Conservation (phyloP, 2,113 vertebrate species). For the Patagioenas fasciata region DNA sequence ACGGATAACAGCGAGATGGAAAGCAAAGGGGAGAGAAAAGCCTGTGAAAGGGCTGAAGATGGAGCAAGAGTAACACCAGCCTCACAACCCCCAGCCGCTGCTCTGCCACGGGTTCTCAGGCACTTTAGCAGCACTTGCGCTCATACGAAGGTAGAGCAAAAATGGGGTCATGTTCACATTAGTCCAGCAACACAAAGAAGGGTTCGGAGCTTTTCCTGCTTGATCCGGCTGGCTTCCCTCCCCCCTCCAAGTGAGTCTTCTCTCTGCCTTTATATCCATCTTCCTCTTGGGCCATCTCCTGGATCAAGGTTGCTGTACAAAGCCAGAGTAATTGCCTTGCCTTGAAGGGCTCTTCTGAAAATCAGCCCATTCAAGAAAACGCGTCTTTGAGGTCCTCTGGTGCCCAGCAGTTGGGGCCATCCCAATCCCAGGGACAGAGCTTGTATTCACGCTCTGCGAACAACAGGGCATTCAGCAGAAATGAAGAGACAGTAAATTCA, state of each 20-base stretch:
- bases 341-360: constrained; percentile 13
- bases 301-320: not conserved
- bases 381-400: not conserved
- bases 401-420: not conserved
- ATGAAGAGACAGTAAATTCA: constrained; percentile 14
- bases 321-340: not conserved
- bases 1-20: not conserved
- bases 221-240: not conserved
- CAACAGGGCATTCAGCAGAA: constrained; percentile 14
- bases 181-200: not conserved
- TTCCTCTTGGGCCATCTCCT: not conserved
- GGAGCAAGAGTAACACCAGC: not conserved
- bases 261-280: not conserved
- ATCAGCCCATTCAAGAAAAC: not conserved
- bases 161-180: rapidly evolving
- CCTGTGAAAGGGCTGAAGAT: not conserved
- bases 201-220: not conserved
- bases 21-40: not conserved
- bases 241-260: not conserved
- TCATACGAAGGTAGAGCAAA: not conserved
- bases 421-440: not conserved
- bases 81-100: not conserved
- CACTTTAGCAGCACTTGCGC: rapidly evolving
- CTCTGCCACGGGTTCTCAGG: not conserved
- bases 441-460: not conserved